Evolutionary conservation across 2,113 vertebrate genomes (phyloP).

Genomic region (Ammodytes dubius): DNA sequence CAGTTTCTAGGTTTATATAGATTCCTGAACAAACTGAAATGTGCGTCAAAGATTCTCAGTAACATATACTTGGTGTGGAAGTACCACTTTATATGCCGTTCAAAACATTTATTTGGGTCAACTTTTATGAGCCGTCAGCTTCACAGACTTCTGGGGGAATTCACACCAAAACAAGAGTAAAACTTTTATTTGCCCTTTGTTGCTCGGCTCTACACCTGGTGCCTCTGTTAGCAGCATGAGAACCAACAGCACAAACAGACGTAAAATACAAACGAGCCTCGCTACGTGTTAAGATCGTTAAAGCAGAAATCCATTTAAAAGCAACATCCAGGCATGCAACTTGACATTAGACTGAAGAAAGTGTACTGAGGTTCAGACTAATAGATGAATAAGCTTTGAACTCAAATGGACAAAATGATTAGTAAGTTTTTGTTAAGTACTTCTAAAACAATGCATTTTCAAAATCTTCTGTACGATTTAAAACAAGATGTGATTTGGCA

Average conservation of each 20-base stretch:
- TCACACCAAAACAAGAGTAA: not conserved
- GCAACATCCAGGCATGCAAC: not conserved
- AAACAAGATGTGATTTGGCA: too few relatives aligned
- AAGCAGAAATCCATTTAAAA: not conserved
- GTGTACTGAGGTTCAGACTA: too few relatives aligned
- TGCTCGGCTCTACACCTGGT: conserved; percentile 14
- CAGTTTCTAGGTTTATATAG: too few relatives aligned
- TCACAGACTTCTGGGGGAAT: not conserved
- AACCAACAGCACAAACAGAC: not conserved
- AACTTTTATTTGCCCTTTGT: conserved; percentile 20
- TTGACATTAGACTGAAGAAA: too few relatives aligned
- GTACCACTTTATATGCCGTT: conserved; percentile 11
- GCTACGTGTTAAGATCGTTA: not conserved
- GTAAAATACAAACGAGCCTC: not conserved
- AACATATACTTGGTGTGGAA: not conserved
- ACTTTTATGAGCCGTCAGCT: conserved; percentile 30
- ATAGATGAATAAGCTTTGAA: too few relatives aligned
- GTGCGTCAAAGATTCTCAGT: not conserved
- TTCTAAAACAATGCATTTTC: too few relatives aligned
- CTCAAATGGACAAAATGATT: too few relatives aligned
- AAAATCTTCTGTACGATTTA: too few relatives aligned
- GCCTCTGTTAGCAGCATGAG: conserved; percentile 7
- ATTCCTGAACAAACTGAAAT: too few relatives aligned
- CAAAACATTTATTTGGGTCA: conserved; percentile 21
- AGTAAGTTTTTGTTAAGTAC: too few relatives aligned